Percentiles rank a stretch among this genome's conserved stretches.
Conservation (phyloP, 2,113 vertebrate genomes). For the Numenius arquata region DNA sequence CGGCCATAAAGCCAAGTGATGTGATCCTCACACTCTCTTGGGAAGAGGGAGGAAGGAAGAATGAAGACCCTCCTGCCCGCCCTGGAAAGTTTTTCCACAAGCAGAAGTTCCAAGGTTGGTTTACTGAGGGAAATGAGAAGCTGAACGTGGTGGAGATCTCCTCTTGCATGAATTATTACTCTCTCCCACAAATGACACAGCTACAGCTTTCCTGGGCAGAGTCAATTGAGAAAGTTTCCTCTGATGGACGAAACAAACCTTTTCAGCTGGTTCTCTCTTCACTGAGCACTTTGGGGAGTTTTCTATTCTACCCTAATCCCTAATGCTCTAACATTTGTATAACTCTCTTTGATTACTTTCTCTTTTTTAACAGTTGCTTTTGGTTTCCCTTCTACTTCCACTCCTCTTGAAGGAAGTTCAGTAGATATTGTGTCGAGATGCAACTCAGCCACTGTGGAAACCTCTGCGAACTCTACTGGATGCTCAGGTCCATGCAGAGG, state of each 20-base stretch:
- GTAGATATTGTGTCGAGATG: rapidly evolving
- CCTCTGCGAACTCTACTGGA: not conserved
- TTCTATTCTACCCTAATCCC: not conserved
- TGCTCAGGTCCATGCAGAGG: not conserved
- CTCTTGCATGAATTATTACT: not conserved
- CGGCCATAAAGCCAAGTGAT: rapidly evolving
- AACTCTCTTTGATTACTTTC: not conserved
- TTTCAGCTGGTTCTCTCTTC: not conserved
- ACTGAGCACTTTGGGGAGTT: not conserved
- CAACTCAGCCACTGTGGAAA: not conserved
- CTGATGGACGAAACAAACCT: not conserved
- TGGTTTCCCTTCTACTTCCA: not conserved
- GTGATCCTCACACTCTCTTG: not conserved
- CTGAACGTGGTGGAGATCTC: not conserved
- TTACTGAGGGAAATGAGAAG: not conserved
- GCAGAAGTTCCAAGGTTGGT: not conserved
- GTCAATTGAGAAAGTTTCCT: not conserved
- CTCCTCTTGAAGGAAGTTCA: not conserved
- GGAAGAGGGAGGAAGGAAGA: not conserved
- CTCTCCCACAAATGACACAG: not conserved
- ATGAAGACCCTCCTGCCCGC: not conserved
- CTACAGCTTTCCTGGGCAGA: not conserved
- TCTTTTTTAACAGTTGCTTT: not conserved
- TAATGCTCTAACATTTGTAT: not conserved
- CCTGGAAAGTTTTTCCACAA: not conserved